A percentile compares a stretch with the other conserved stretches of the same genome.
These are phyloP conservation scores for Globodera ellingtonae DNA, from an alignment of 1,140 invertebrate species.

Conservation along the genomic window DNA sequence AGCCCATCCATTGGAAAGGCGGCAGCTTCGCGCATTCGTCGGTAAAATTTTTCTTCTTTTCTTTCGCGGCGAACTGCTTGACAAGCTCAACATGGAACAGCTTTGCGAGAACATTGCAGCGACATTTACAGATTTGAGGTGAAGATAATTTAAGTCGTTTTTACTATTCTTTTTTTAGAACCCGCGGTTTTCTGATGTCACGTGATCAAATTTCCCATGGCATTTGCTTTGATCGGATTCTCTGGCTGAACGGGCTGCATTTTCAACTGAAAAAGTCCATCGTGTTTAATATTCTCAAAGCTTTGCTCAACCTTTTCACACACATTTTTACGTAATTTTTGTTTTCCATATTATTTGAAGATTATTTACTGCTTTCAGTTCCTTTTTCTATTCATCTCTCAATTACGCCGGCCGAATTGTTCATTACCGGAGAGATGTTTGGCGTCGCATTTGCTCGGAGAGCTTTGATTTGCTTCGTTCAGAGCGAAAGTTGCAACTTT, in stretches of 20 bases:
- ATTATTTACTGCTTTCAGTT: neutral
- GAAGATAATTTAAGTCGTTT: neutral
- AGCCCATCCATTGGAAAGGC: neutral
- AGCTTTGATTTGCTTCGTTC: slow-evolving; percentile 6
- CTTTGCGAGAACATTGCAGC: neutral
- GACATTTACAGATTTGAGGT: neutral
- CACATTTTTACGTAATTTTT: neutral
- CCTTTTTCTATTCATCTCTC: slow-evolving; percentile 1
- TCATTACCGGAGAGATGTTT: slow-evolving; percentile 3
- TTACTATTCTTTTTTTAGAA: neutral
- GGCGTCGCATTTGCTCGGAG: slow-evolving; percentile 3
- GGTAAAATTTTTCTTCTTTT: neutral
- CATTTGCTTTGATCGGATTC: neutral
- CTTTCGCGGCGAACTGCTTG: neutral
- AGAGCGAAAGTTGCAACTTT: neutral
- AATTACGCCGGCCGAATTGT: slow-evolving; percentile 3
- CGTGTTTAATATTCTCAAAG: neutral
- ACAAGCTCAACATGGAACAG: neutral
- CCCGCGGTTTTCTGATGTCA: neutral
- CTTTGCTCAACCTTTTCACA: neutral
- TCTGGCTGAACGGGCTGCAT: neutral
- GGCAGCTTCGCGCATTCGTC: neutral
- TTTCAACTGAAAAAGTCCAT: neutral
- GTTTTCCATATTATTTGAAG: neutral
- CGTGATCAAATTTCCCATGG: slow-evolving; percentile 6